These are phyloP conservation scores for Cepaea hortensis DNA, from an alignment of 2,888 invertebrate species.

Conservation along the genomic window DNA sequence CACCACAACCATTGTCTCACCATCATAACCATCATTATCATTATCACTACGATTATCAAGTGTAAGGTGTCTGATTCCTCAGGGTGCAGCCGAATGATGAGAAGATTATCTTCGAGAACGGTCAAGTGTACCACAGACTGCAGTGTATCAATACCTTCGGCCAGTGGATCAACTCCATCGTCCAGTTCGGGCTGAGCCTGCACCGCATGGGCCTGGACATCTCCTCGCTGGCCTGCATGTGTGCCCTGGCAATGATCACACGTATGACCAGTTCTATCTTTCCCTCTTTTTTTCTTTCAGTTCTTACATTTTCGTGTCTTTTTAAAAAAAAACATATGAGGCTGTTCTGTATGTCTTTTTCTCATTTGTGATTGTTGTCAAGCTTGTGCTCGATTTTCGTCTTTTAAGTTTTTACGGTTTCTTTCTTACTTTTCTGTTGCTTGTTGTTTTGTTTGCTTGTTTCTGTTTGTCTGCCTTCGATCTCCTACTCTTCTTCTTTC, in stretches of 20 bases:
- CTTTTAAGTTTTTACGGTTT: too few species aligned
- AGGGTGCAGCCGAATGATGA: conserved; percentile 90
- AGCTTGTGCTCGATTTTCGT: too few species aligned
- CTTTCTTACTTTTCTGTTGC: too few species aligned
- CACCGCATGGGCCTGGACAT: conserved; percentile 94
- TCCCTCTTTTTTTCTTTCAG: not conserved
- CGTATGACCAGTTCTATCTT: conserved; percentile 82
- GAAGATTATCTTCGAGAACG: conserved; percentile 94
- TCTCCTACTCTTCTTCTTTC: too few species aligned
- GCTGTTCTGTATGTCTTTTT: too few species aligned
- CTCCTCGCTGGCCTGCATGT: conserved; percentile 94
- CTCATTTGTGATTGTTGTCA: too few species aligned
- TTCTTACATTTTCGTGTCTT: not conserved
- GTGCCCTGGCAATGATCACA: conserved; percentile 93
- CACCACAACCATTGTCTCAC: too few species aligned
- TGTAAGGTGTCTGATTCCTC: conserved; percentile 41
- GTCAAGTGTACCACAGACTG: conserved; percentile 90
- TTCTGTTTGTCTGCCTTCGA: too few species aligned
- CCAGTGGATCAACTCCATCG: conserved; percentile 93
- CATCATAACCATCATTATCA: too few species aligned
- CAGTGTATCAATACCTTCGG: conserved; percentile 95
- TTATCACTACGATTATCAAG: too few species aligned
- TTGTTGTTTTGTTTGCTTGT: too few species aligned
- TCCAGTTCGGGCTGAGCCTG: conserved; percentile 92
- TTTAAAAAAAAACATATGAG: too few species aligned